phyloP scores from a whole-genome alignment of 2,797 vertebrate genomes.

The Stomatorhinus walkeri region DNA sequence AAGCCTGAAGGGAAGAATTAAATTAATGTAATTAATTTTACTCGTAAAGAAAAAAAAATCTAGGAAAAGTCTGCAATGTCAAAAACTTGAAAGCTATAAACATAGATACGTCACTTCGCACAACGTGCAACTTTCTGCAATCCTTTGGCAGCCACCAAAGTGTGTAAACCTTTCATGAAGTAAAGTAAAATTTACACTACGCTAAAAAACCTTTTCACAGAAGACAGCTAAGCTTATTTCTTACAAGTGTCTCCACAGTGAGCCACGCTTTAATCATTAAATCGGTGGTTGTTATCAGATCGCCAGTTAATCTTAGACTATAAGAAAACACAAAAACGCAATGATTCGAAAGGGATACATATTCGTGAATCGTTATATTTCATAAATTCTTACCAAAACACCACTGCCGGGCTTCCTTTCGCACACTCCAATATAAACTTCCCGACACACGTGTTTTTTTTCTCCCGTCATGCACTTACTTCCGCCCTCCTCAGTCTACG shows the following conservation, averaged over 20 bases:
- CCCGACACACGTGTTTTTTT: conserved; percentile 44
- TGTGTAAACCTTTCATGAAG: not conserved
- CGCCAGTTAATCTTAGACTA: not conserved
- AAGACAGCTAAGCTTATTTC: not conserved
- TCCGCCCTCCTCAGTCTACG: conserved; percentile 32
- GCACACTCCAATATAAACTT: not conserved
- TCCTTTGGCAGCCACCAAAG: not conserved
- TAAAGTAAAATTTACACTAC: not conserved
- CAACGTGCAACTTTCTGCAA: not conserved
- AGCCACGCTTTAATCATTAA: not conserved
- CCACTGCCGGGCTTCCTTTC: too few relatives aligned
- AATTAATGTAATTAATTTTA: not conserved
- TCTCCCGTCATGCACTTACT: conserved; percentile 47
- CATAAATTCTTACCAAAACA: conserved; percentile 13
- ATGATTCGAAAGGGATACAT: not conserved
- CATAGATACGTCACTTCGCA: not conserved
- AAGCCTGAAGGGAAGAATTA: not conserved
- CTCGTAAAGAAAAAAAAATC: not conserved
- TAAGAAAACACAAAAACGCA: not conserved
- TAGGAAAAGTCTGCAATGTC: not conserved
- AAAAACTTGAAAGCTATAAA: not conserved
- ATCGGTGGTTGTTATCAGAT: not conserved
- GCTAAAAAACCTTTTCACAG: not conserved
- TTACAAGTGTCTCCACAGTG: not conserved
- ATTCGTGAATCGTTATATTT: not conserved